Evolutionary conservation across 2,888 invertebrate species (phyloP), one percentile per base, ranked within the genome.

Genomic region (Aphodius sticticus): DNA sequence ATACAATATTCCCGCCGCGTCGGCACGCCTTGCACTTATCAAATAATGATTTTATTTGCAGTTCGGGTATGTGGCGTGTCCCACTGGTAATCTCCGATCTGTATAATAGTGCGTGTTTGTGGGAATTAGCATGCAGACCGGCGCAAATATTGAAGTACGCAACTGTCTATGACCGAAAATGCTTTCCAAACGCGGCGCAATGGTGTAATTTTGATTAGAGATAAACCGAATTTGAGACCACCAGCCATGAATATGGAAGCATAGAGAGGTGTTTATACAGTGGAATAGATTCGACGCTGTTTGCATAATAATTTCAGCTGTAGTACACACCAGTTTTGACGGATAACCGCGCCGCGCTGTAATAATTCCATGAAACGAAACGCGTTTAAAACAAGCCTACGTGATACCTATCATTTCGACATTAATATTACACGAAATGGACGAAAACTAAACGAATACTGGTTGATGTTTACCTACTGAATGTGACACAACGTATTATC

Each of bases 141-240:
- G 71, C 26, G 16, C 69, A 69, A 69, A 35, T 76, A 16, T 76
- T 69, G 35, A 78, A 14, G 38, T 36, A 72, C 35, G 12, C n/a
- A n/a, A 53, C 76, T 69, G 15, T 14, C 69, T 76, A 53, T 69
- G 75, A 69, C 26, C 16, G 69, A 36, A 77, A 53, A 53, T 53
- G 76, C 77, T 76, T 76, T 75, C 12, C 69, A 80, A 80, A 78
- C 72, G 76, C 15, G 16, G 53, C 76, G 53, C 53, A 36, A 69
- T 70, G 35, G 74, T 74, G 37, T 76, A 72, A 75, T 78, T 80
- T 80, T 76, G 80, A 80, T 80, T 76, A 36, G 71, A 76, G 80
- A 80, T 80, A 80, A 78, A 76, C 77, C 53, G 16, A 75, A 77
- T 79, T 77, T 76, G 37, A 71, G 71, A 15, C 74, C 74, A 35